Base-by-base conservation (phyloP, 2,797 vertebrate species). In the Sebastes vulpes region DNA sequence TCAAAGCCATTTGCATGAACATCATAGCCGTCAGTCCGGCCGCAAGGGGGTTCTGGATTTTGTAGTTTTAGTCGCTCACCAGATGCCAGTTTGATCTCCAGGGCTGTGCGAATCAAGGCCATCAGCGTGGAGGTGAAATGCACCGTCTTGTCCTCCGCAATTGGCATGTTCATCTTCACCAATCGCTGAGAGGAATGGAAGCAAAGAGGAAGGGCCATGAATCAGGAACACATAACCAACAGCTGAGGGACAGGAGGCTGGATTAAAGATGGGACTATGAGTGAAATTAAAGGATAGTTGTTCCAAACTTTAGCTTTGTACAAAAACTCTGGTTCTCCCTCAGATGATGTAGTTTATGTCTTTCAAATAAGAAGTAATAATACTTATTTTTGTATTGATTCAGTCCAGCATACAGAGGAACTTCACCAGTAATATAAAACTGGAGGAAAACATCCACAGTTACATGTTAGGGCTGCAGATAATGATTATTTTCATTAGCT, bases 141-240 rank as follows among this genome's bases (percentile, higher is more conserved):
- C 46, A 99, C 98, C 0, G 98, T 98, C 85, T 97, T 94, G 92
- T 99, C 98, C 0, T 96, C 96, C 0, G 97, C 98, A 69, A 99
- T 99, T 1, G 99, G 99, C 99, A 99, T 99, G 94, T 99, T 99
- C 99, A 99, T 99, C 91, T 94, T 96, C 72, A 99, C 98, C 94
- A 99, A 85, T 32, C 98, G 98, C 99, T 99, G 93, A 84, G 72
- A 83, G 60, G 91, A 70, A 72, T 4, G 68, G 68, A 75, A 46
- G 75, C 72, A 82, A 57, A 75, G 46, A 42, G 52, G 75, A 77
- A 52, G 38, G 32, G n/a, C 31, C 23, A 64, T 81, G 66, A 85
- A 71, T 67, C 77, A 71, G 64, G 14, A 65, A 60, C 31, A 14
- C 31, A 61, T 16, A 52, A 71, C 5, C 61, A 56, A 25, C 38